Evolutionary conservation across 1,140 invertebrate genomes (phyloP).

Genomic region (Ceratina japonica): DNA sequence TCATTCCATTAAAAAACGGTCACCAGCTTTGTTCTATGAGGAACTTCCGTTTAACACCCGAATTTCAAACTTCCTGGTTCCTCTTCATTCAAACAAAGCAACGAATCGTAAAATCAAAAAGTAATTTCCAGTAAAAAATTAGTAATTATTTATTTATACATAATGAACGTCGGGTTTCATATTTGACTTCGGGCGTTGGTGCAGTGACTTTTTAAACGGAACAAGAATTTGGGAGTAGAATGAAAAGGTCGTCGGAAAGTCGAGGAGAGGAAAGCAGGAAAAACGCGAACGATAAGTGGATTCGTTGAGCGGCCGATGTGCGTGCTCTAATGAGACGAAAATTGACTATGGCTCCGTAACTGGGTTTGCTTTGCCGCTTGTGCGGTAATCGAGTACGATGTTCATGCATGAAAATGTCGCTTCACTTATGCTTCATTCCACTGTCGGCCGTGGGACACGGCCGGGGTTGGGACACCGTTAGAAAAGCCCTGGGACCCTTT

Average conservation of each 20-base stretch:
- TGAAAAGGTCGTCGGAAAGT: too few relatives aligned
- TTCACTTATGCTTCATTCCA: constrained; percentile 14
- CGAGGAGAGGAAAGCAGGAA: neutral
- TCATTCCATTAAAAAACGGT: constrained; percentile 30
- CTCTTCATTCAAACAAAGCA: too few relatives aligned
- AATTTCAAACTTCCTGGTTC: neutral
- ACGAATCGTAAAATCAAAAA: too few relatives aligned
- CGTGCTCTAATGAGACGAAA: constrained; percentile 37
- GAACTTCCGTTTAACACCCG: neutral
- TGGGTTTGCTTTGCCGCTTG: constrained; percentile 37
- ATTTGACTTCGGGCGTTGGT: too few relatives aligned
- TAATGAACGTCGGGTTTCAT: too few relatives aligned
- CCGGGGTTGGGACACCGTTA: constrained; percentile 10
- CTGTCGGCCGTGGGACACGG: neutral
- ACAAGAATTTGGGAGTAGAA: too few relatives aligned
- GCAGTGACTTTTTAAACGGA: neutral
- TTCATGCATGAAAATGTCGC: constrained; percentile 42
- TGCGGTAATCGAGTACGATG: constrained; percentile 46
- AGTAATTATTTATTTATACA: too few relatives aligned
- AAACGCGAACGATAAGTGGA: neutral
- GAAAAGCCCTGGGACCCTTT: constrained; percentile 13
- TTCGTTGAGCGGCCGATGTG: neutral
- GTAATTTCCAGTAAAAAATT: too few relatives aligned
- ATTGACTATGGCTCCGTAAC: constrained; percentile 43
- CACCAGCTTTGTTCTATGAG: neutral